Percentiles rank a stretch among this genome's conserved stretches.
These are phyloP conservation scores for Lophius piscatorius DNA, from an alignment of 2,113 vertebrate species.

Conservation along the genomic window DNA sequence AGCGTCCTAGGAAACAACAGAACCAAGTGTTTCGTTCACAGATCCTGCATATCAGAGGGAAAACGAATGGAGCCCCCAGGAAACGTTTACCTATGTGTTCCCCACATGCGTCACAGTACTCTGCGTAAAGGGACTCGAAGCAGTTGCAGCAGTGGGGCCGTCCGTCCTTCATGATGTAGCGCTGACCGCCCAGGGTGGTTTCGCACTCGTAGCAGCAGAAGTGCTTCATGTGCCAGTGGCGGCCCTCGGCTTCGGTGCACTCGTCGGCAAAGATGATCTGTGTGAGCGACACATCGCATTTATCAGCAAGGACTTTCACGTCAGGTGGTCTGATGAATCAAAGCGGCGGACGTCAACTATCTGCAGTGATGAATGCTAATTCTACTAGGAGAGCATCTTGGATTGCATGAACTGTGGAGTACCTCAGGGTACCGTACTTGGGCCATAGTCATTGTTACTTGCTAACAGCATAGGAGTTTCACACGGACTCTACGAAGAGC, in stretches of 20 bases:
- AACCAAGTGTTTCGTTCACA: too few species aligned
- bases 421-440: background rate
- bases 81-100: slow-evolving; percentile 90
- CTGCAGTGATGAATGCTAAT: background rate
- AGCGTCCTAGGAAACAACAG: slow-evolving; percentile 11
- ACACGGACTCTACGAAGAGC: too few species aligned
- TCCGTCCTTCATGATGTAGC: slow-evolving; percentile 99
- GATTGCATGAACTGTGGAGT: background rate
- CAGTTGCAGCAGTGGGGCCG: slow-evolving; percentile 97
- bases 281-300: slow-evolving; percentile 23
- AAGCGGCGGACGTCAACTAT: too few species aligned
- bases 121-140: slow-evolving; percentile 94
- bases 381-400: background rate
- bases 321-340: background rate
- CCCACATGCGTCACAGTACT: slow-evolving; percentile 96
- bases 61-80: background rate
- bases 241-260: slow-evolving; percentile 96
- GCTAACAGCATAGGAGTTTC: too few species aligned
- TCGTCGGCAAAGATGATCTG: slow-evolving; percentile 99
- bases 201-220: slow-evolving; percentile 98
- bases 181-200: slow-evolving; percentile 92
- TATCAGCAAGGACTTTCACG: slow-evolving; percentile 17
- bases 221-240: slow-evolving; percentile 99
- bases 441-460: background rate
- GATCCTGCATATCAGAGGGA: too few species aligned